Percentiles rank a stretch among this genome's conserved stretches.
Conservation (phyloP, 1,140 invertebrate species). For the Andricus grossulariae region DNA sequence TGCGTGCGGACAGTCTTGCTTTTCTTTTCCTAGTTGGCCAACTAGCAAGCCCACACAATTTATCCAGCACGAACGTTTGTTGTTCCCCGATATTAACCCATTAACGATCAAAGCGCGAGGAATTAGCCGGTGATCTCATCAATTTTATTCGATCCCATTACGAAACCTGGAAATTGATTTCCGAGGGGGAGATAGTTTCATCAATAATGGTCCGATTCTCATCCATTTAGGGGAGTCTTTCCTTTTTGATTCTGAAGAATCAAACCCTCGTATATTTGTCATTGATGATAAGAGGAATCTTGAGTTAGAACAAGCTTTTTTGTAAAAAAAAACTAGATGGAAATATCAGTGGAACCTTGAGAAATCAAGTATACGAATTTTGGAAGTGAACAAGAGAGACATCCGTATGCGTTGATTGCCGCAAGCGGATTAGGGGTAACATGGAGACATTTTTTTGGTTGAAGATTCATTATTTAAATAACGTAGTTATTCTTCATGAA, state of each 20-base stretch:
- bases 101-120: conserved; percentile 20
- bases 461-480: too few species aligned
- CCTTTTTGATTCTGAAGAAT: neutral
- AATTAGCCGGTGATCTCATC: conserved; percentile 16
- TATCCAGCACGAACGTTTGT: conserved; percentile 4
- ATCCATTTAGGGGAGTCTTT: neutral
- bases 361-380: too few species aligned
- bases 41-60: conserved; percentile 38
- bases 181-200: neutral
- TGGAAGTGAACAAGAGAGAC: too few species aligned
- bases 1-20: neutral
- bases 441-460: too few species aligned
- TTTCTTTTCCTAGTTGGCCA: conserved; percentile 33
- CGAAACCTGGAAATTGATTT: neutral
- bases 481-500: too few species aligned
- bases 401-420: too few species aligned
- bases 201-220: neutral
- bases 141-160: conserved; percentile 11
- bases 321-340: too few species aligned
- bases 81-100: conserved; percentile 20
- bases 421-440: too few species aligned
- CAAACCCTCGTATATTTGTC: too few species aligned
- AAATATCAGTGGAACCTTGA: too few species aligned
- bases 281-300: too few species aligned
- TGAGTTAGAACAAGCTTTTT: too few species aligned